Percentiles rank a stretch among this genome's conserved stretches.
These are phyloP conservation scores for Caranx ignobilis DNA, from an alignment of 2,113 vertebrate genomes.

Conservation along the genomic window DNA sequence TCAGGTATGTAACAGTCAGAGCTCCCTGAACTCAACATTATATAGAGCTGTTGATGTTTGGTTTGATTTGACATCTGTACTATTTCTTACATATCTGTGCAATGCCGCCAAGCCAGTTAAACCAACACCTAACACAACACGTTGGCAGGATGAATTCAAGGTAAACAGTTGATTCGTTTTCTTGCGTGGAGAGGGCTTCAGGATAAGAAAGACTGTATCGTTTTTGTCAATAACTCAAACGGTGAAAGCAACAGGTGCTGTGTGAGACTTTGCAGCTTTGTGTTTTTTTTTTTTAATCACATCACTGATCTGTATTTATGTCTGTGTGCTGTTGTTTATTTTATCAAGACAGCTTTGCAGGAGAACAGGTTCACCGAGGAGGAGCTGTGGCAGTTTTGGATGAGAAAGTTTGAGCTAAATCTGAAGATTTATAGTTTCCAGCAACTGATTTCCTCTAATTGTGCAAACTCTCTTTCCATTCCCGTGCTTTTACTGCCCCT, in stretches of 20 bases:
- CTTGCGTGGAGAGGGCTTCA: not conserved
- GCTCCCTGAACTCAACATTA: not conserved
- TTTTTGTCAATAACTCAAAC: conserved; percentile 8
- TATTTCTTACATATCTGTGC: conserved; percentile 32
- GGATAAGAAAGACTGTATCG: not conserved
- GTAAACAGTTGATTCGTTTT: conserved; percentile 1
- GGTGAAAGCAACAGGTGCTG: conserved; percentile 23
- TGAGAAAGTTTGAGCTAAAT: not conserved
- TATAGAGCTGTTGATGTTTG: not conserved
- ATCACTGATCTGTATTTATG: not conserved
- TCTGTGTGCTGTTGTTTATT: conserved; percentile 1
- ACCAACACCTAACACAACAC: conserved; percentile 27
- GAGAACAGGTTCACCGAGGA: conserved; percentile 3
- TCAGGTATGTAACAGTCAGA: conserved; percentile 43
- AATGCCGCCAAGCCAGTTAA: conserved; percentile 56
- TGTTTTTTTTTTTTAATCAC: conserved; percentile 8
- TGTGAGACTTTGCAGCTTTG: conserved; percentile 25
- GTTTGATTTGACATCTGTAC: conserved; percentile 33
- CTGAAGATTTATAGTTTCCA: conserved; percentile 1
- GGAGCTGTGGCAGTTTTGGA: not conserved
- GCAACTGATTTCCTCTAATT: not conserved
- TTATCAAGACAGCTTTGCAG: not conserved
- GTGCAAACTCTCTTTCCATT: not conserved
- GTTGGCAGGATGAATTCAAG: conserved; percentile 9
- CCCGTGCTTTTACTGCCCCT: not conserved